Evolutionary conservation across 1,140 invertebrate species (phyloP).

Genomic region (Ladona fulva): DNA sequence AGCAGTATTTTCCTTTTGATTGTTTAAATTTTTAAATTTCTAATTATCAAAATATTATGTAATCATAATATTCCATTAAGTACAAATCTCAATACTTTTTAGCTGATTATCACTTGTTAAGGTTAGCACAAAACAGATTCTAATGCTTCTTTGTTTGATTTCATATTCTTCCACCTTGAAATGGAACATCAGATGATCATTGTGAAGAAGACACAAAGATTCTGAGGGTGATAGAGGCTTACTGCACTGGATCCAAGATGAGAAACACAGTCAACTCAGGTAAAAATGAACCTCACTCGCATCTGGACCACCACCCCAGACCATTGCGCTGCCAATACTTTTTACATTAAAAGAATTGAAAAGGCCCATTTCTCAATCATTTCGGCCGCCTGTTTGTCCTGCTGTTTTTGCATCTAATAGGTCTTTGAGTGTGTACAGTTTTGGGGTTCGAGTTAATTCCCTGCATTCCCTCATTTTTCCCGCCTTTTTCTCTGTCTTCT

Average conservation of each 20-base stretch:
- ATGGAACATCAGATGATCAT: neutral
- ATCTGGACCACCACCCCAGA: neutral
- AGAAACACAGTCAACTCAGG: constrained; percentile 1
- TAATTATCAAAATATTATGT: too few species aligned
- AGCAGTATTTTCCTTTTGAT: too few species aligned
- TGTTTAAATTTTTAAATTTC: too few species aligned
- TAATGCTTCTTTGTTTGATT: too few species aligned
- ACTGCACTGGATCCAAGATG: constrained; percentile 3
- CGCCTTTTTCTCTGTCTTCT: neutral
- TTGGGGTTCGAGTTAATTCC: neutral
- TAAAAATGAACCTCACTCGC: neutral
- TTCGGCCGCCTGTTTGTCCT: too few species aligned
- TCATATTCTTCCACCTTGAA: too few species aligned
- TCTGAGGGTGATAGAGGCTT: neutral
- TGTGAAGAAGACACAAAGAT: neutral
- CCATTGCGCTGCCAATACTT: neutral
- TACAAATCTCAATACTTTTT: too few species aligned
- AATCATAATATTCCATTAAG: too few species aligned
- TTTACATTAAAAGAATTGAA: neutral
- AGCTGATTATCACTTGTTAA: too few species aligned
- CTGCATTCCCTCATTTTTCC: neutral
- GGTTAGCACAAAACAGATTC: too few species aligned
- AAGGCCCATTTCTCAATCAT: neutral
- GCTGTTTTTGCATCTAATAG: too few species aligned
- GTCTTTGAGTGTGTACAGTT: too few species aligned